phyloP scores from a whole-genome alignment of 2,888 invertebrate genomes.

The Yponomeuta plumbellus region DNA sequence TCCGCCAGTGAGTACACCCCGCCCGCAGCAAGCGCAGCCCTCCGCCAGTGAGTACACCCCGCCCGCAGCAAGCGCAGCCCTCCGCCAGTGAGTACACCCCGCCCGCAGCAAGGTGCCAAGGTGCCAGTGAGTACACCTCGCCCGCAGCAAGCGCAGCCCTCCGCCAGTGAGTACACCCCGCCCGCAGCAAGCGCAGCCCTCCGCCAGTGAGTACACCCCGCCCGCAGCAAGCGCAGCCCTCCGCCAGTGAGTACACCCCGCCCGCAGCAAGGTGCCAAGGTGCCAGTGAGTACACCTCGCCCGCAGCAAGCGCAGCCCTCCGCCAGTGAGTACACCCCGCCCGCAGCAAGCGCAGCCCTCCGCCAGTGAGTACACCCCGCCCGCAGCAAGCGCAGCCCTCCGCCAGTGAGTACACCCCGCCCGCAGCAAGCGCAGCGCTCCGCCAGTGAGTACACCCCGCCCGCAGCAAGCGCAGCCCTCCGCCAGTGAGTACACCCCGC shows the following conservation, averaged over 20 bases:
- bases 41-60: slow-evolving; percentile 39
- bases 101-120: slow-evolving; percentile 68
- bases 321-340: too few relatives aligned
- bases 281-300: slow-evolving; percentile 8
- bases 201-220: too few relatives aligned
- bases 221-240: too few relatives aligned
- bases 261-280: too few relatives aligned
- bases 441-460: slow-evolving; percentile 72
- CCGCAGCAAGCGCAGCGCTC: too few relatives aligned
- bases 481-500: slow-evolving; percentile 37
- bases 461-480: slow-evolving; percentile 68
- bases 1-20: too few relatives aligned
- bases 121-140: slow-evolving; percentile 74
- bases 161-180: too few relatives aligned
- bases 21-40: slow-evolving; percentile 74
- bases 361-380: slow-evolving; percentile 61
- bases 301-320: too few relatives aligned
- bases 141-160: too few relatives aligned
- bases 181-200: too few relatives aligned
- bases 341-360: too few relatives aligned
- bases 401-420: slow-evolving; percentile 11
- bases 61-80: neutral
- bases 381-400: slow-evolving; percentile 62
- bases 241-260: too few relatives aligned
- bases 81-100: slow-evolving; percentile 30